Evolutionary conservation across 2,888 invertebrate genomes (phyloP), one percentile per base, ranked within the genome.

Genomic region (Ctena decussata): DNA sequence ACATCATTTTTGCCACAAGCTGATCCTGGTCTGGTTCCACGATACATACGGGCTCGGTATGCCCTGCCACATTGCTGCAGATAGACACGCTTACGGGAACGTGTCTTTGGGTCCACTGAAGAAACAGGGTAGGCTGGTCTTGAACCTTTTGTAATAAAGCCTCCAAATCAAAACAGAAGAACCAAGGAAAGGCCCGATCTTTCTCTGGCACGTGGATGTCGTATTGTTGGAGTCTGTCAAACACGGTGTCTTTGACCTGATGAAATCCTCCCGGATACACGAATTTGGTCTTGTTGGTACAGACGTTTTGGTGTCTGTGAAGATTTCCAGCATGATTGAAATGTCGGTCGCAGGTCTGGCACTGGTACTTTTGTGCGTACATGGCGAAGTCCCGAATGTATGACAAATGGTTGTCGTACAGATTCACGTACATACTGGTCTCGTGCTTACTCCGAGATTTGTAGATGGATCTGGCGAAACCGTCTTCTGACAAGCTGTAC

Each of bases 171-270:
- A 53, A 86, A 21, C 78, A 78, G 6, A 73, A 44, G 72, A 83
- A 86, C 83, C 83, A 86, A 1, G 82, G 83, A 39, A 73, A 83
- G 27, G 72, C 70, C n/a, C 77, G 77, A n/a, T 82, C 73, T 21
- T 57, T 46, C n/a, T 44, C 24, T 0, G 75, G 76, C 18, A 81
- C 71, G 37, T 44, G 2, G 24, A 81, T 70, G 12, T 53, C 84
- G 41, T 65, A 46, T 72, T 84, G 71, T 46, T 78, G 78, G 46
- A 86, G 21, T 18, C 73, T 12, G 0, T 86, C 81, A 37, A 84
- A 84, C 0, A 86, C 49, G 21, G 73, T 77, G 5, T 80, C 44
- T 6, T 41, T 74, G 0, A 53, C 65, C 3, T 71, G 39, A 30
- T 88, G 80, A 57, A 82, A 83, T 35, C 83, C 79, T 5, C 88